Evolutionary conservation across 2,113 vertebrate species (phyloP).

Genomic region (Prinia subflava): DNA sequence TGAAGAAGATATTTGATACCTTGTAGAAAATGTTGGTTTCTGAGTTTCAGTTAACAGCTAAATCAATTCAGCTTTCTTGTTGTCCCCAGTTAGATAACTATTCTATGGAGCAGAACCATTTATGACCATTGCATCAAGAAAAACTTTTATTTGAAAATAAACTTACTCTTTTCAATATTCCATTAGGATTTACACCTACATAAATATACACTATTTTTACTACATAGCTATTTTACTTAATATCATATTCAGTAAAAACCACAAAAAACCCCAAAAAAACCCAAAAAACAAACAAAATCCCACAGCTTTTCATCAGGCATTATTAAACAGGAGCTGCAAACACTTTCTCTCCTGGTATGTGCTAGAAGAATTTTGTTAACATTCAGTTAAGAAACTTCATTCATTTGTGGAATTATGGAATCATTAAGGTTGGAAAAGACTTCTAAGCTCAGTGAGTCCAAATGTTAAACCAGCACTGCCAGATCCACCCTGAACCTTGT

Average conservation of each 20-base stretch:
- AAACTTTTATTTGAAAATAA: neutral
- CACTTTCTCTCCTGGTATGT: neutral
- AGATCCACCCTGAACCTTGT: neutral
- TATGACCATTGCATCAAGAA: neutral
- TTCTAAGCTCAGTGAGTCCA: neutral
- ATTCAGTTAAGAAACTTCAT: accelerated
- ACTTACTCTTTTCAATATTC: neutral
- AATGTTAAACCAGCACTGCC: neutral
- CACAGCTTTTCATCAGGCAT: neutral
- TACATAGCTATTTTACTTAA: neutral
- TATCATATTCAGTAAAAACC: neutral
- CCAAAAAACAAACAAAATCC: too few species aligned
- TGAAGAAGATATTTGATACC: neutral
- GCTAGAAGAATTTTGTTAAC: neutral
- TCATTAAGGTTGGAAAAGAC: neutral
- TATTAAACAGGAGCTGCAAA: neutral
- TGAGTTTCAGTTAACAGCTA: neutral
- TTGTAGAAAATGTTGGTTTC: neutral
- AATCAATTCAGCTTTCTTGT: neutral
- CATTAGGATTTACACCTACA: neutral
- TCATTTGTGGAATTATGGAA: neutral
- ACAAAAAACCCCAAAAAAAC: neutral
- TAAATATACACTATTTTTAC: neutral
- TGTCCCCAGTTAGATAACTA: neutral
- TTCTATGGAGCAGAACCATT: neutral